Percentiles rank a stretch among this genome's conserved stretches.
Conservation (phyloP, 2,113 vertebrate genomes). For the Leucoraja erinaceus region DNA sequence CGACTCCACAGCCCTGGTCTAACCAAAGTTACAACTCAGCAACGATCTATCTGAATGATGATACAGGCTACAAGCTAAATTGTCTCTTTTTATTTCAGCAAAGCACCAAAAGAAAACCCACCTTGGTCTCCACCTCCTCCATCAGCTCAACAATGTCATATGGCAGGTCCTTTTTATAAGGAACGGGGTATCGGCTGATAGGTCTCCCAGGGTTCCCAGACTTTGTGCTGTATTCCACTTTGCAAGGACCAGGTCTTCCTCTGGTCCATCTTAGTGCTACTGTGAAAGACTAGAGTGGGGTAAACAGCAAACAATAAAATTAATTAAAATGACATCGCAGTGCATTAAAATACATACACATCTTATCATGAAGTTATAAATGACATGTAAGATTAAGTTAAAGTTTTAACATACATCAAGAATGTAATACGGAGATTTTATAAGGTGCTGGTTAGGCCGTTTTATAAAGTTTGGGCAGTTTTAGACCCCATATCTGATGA, state of each 20-base stretch:
- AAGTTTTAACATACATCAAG: too few relatives aligned
- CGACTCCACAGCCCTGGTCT: too few relatives aligned
- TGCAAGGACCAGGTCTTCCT: background rate
- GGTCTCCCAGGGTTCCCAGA: slow-evolving; percentile 44
- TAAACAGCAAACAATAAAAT: background rate
- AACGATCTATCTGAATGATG: too few relatives aligned
- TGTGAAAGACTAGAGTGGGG: slow-evolving; percentile 3
- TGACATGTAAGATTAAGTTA: too few relatives aligned
- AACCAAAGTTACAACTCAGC: too few relatives aligned
- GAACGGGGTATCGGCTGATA: slow-evolving; percentile 63
- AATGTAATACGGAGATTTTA: too few relatives aligned
- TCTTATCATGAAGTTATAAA: too few relatives aligned
- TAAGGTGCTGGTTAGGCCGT: too few relatives aligned
- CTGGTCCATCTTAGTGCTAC: slow-evolving; percentile 29
- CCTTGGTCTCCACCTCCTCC: slow-evolving; percentile 74
- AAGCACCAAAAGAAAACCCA: slow-evolving; percentile 40
- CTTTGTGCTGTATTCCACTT: slow-evolving; percentile 44
- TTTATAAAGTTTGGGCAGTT: too few relatives aligned
- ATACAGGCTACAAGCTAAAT: too few relatives aligned
- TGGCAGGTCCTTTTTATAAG: slow-evolving; percentile 68
- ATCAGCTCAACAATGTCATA: slow-evolving; percentile 73
- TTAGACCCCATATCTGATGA: too few relatives aligned
- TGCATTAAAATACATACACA: background rate
- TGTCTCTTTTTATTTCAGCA: background rate
- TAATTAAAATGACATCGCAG: background rate